Conservation (phyloP, 1,140 invertebrate genomes). For the Procambarus clarkii region DNA sequence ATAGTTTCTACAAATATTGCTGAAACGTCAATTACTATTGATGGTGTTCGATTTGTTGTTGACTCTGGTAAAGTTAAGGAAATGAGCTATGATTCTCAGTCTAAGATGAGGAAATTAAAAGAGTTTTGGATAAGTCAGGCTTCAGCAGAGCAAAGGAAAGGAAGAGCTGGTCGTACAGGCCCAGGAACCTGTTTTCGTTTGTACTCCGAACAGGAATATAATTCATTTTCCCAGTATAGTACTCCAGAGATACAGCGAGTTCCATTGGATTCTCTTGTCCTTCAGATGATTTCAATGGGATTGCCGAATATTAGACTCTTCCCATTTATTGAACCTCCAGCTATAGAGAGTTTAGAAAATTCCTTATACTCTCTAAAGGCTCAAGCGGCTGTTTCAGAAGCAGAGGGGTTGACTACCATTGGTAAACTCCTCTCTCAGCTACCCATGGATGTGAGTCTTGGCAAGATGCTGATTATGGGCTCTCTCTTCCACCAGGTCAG, state of each 20-base stretch:
- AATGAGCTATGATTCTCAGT: constrained; percentile 94
- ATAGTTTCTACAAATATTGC: constrained; percentile 99
- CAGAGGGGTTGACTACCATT: constrained; percentile 92
- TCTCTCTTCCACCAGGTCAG: constrained; percentile 85
- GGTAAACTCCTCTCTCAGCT: constrained; percentile 91
- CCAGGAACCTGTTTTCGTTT: constrained; percentile 88
- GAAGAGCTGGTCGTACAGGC: constrained; percentile 86
- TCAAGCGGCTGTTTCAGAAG: constrained; percentile 87
- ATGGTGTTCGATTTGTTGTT: constrained; percentile 97
- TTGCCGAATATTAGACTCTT: constrained; percentile 93
- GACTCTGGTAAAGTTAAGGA: constrained; percentile 98
- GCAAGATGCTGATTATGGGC: constrained; percentile 97
- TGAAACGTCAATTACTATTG: constrained; percentile 99
- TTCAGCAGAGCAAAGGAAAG: constrained; percentile 97
- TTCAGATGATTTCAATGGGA: constrained; percentile 97
- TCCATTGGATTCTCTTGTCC: constrained; percentile 91
- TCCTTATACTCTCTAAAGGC: constrained; percentile 76
- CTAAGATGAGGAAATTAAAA: constrained; percentile 91
- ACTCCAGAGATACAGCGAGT: constrained; percentile 95
- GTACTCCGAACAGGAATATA: constrained; percentile 92
- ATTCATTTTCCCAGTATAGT: constrained; percentile 85
- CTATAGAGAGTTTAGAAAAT: constrained; percentile 87
- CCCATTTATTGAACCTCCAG: constrained; percentile 95
- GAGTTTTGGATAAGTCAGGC: constrained; percentile 98
- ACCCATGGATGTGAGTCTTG: constrained; percentile 95